Evolutionary conservation across 2,888 invertebrate genomes (phyloP), one percentile per base, ranked within the genome.

Genomic region (Megamerina dolium): DNA sequence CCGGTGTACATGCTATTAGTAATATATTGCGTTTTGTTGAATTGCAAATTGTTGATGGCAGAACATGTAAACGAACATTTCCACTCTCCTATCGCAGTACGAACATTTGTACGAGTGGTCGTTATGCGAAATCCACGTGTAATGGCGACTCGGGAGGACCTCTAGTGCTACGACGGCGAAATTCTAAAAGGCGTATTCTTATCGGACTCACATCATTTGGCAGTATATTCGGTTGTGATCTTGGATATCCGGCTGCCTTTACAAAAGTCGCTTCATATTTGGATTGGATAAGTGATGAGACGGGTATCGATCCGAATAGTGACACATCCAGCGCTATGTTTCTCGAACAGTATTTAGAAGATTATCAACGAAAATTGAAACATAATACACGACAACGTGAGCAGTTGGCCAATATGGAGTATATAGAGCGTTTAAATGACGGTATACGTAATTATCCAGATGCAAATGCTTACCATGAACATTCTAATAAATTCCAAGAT

Each of bases 91-190:
- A 73, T 42, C 62, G 63, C 3, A 56, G 58, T 23, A 66, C 64
- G 3, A 74, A 75, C 44, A 68, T 76, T 18, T 76, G 76, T 53
- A 70, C 73, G 3, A 68, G 67, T 37, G 55, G 55, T 3, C 46
- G 49, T 21, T 45, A 60, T 17, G 63, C 68, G 2, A 66, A 61
- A 29, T 71, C 72, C 37, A 70, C 73, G 3, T 76, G 76, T 58
- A 70, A 65, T 20, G 75, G 75, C 0, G 75, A 75, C 47, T 73
- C 73, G 9, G 68, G 68, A 19, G 68, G 68, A 13, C 68, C 68
- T 3, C 48, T 69, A 38, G 70, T 64, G 14, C 46, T 64, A 21
- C 67, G 61, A 41, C 59, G 66, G 2, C 56, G 59, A 5, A 52
- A 56, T 32, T 60, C 60, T 3, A 64, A 61, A 33, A 61, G 57